Conservation (phyloP, 2,888 invertebrate species). For the Lissocephala sabroskyi region DNA sequence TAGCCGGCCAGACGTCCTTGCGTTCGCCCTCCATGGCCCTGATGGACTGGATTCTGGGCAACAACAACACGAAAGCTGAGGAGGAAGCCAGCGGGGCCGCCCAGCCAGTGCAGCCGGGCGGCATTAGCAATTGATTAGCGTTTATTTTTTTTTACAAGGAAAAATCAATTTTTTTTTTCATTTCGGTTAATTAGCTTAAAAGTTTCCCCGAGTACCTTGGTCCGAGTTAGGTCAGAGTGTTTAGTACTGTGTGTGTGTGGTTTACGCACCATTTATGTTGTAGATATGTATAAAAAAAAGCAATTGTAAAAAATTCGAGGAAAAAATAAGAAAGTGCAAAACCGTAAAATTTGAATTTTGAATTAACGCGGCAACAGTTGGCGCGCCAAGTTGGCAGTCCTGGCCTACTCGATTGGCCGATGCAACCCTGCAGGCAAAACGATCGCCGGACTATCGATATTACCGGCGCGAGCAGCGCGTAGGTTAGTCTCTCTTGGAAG, state of each 20-base stretch:
- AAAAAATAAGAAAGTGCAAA: constrained; percentile 12
- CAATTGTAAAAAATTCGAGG: constrained; percentile 8
- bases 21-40: constrained; percentile 86
- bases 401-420: too few relatives aligned
- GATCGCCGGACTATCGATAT: too few relatives aligned
- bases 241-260: not conserved
- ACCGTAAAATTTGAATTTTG: too few relatives aligned
- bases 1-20: constrained; percentile 85
- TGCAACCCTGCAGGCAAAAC: too few relatives aligned
- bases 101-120: not conserved
- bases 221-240: constrained; percentile 19
- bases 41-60: constrained; percentile 87
- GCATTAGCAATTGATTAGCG: not conserved
- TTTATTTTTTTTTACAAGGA: constrained; percentile 2
- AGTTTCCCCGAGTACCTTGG: constrained; percentile 45
- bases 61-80: constrained; percentile 59
- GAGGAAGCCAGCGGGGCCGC: too few relatives aligned
- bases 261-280: constrained; percentile 44
- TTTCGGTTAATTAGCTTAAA: constrained; percentile 25
- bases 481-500: too few relatives aligned
- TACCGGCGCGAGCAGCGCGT: too few relatives aligned
- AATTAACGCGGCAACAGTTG: too few relatives aligned
- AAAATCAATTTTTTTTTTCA: not conserved
- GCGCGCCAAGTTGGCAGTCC: too few relatives aligned
- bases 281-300: constrained; percentile 49